These are phyloP conservation scores for Rhynchonycteris naso DNA, from an alignment of 2,797 vertebrate species.

Conservation along the genomic window DNA sequence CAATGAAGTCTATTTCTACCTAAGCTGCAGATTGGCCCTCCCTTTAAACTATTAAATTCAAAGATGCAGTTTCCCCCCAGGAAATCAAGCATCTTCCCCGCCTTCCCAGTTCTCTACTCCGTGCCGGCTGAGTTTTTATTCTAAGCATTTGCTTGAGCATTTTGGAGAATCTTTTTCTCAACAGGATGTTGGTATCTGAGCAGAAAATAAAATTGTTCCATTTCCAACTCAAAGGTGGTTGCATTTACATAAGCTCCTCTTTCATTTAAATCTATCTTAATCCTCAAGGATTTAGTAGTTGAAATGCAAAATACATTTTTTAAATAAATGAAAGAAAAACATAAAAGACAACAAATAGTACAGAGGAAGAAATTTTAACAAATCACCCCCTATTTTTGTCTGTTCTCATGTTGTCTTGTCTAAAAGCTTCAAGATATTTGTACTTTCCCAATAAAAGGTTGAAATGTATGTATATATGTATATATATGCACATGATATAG, in stretches of 20 bases:
- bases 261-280: constrained; percentile 71
- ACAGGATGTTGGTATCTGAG: constrained; percentile 54
- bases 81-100: constrained; percentile 53
- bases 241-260: constrained; percentile 72
- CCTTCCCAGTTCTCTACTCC: constrained; percentile 31
- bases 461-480: constrained; percentile 36
- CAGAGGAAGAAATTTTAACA: constrained; percentile 63
- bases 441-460: constrained; percentile 54
- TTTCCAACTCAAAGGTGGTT: constrained; percentile 71
- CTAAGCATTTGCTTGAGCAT: constrained; percentile 63
- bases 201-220: constrained; percentile 67
- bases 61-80: constrained; percentile 43
- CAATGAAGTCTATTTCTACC: constrained; percentile 52
- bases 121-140: constrained; percentile 59
- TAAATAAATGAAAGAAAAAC: constrained; percentile 54
- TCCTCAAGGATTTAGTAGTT: constrained; percentile 70
- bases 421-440: constrained; percentile 59
- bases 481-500: background rate
- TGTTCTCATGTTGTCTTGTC: constrained; percentile 38
- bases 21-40: constrained; percentile 40
- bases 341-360: constrained; percentile 13
- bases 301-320: constrained; percentile 68
- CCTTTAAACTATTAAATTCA: constrained; percentile 65
- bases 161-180: constrained; percentile 73
- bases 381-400: constrained; percentile 8